A percentile compares a stretch with the other conserved stretches of the same genome.
Conservation (phyloP, 2,113 vertebrate species). For the Cygnus buccinator region DNA sequence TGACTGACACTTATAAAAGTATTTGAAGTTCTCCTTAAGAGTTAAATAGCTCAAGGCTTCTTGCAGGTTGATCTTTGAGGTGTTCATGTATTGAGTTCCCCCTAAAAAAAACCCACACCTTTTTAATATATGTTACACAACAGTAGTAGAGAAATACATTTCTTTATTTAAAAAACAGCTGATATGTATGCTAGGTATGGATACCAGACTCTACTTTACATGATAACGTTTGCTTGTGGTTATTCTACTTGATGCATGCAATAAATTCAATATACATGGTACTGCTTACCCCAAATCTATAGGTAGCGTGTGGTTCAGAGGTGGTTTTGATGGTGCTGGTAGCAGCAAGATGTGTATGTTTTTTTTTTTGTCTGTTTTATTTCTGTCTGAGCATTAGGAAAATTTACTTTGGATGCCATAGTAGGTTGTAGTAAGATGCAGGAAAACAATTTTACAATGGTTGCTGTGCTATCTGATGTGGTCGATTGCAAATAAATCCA, state of each 20-base stretch:
- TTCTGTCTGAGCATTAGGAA: neutral
- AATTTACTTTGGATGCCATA: neutral
- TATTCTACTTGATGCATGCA: neutral
- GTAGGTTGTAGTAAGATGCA: neutral
- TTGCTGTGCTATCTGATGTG: neutral
- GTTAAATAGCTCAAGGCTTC: neutral
- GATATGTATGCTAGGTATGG: neutral
- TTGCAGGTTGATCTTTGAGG: neutral
- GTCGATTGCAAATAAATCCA: neutral
- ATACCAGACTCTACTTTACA: neutral
- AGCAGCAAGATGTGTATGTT: fast-evolving
- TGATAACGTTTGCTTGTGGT: neutral
- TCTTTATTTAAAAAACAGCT: neutral
- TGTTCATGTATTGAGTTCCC: neutral
- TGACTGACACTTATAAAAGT: neutral
- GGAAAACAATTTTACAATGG: neutral
- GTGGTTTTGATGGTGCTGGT: neutral
- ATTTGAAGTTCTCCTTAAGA: neutral
- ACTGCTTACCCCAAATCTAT: neutral
- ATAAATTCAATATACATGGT: neutral
- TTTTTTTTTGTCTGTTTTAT: neutral
- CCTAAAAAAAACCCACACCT: neutral
- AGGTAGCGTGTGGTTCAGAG: neutral
- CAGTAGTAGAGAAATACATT: neutral
- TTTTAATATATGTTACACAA: neutral